phyloP scores from a whole-genome alignment of 1,140 invertebrate species.

The Aphaenogaster ashmeadi region DNA sequence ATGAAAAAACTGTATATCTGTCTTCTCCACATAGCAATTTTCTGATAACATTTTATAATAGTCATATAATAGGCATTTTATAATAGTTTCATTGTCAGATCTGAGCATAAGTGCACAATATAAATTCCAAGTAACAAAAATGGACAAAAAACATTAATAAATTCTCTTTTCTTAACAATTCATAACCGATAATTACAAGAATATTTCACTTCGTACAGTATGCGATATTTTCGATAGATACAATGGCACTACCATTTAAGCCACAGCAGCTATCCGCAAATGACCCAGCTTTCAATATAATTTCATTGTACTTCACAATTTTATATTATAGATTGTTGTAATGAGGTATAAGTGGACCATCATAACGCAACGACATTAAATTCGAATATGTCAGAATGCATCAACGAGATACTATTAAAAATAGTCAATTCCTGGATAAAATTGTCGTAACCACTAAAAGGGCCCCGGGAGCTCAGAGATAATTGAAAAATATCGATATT shows the following conservation, averaged over 20 bases:
- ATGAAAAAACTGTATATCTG: slow-evolving; percentile 9
- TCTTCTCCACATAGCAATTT: background rate
- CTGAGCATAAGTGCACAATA: background rate
- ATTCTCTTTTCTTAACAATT: background rate
- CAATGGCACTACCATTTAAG: slow-evolving; percentile 2
- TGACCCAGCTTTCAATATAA: background rate
- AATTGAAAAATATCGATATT: too few relatives aligned
- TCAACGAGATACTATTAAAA: too few relatives aligned
- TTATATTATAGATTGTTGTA: background rate
- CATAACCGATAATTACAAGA: background rate
- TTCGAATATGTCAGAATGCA: background rate
- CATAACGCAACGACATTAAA: background rate
- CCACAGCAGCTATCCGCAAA: background rate
- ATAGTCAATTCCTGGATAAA: too few relatives aligned
- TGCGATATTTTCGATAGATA: slow-evolving; percentile 2
- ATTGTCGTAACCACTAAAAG: too few relatives aligned
- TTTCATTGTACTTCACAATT: background rate
- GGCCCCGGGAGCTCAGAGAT: too few relatives aligned
- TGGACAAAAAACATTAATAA: background rate
- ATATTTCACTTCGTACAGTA: slow-evolving; percentile 2
- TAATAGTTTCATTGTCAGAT: slow-evolving; percentile 10
- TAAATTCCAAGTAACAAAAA: background rate
- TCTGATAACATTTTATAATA: slow-evolving; percentile 1
- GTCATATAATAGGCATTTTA: background rate
- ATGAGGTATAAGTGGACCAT: slow-evolving; percentile 17